Evolutionary conservation across 2,797 vertebrate genomes (phyloP).

Genomic region (Myotis planiceps): DNA sequence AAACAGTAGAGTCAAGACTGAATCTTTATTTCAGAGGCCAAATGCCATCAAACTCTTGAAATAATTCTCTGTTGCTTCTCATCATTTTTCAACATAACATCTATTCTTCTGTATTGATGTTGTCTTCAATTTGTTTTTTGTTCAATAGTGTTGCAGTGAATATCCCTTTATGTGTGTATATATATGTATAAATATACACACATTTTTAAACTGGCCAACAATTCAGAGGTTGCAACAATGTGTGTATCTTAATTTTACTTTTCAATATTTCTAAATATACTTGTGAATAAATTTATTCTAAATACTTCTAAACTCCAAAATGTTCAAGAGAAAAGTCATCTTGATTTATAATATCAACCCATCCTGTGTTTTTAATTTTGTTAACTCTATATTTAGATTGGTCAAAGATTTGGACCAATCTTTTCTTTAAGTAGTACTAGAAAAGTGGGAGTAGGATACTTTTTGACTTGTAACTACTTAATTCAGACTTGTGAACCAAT

Average conservation of each 20-base stretch:
- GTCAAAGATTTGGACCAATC: too few species aligned
- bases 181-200: too few species aligned
- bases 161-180: not conserved
- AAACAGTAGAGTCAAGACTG: not conserved
- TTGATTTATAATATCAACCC: slow-evolving; percentile 55
- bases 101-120: not conserved
- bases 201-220: not conserved
- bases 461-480: not conserved
- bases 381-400: too few species aligned
- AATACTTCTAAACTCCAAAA: slow-evolving; percentile 61
- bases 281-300: slow-evolving; percentile 6
- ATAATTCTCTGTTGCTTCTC: not conserved
- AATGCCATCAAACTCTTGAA: not conserved
- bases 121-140: not conserved
- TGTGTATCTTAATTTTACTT: not conserved
- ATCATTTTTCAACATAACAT: not conserved
- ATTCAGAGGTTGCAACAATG: not conserved
- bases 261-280: not conserved
- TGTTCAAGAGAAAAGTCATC: slow-evolving; percentile 69
- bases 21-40: not conserved
- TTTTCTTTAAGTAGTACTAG: too few species aligned
- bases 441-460: not conserved
- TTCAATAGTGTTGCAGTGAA: not conserved
- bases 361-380: too few species aligned
- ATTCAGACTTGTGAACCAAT: slow-evolving; percentile 35